Evolutionary conservation across 2,797 vertebrate species (phyloP), one percentile per base, ranked within the genome.

Genomic region (Gephyroberyx darwinii): DNA sequence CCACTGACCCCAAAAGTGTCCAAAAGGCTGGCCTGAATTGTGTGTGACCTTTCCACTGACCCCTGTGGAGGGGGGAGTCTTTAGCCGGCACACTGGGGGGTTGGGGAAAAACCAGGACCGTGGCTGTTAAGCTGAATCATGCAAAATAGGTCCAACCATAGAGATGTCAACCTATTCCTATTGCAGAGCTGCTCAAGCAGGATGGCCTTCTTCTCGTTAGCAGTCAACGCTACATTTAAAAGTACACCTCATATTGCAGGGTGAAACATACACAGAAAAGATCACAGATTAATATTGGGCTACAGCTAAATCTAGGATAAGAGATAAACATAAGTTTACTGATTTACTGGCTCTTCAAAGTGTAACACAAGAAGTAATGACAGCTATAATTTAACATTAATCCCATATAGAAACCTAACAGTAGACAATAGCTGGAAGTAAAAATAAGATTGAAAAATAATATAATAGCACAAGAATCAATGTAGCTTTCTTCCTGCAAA

Each of bases 31-130:
- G 82, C 78, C 80, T 89, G 90, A 90, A 91, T 90, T 57, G 75
- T 83, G 78, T 52, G 80, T 88, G 91, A 93, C 92, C 93, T 85
- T 80, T 92, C 69, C 84, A 59, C 86, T 92, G 89, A 93, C 90
- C 91, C 86, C 85, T 68, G 63, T 37, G 63, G 50, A 82, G 61
- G 50, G 63, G 78, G 78, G 52, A 22, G 43, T 37, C 56, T 76
- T 86, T 83, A 81, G 85, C 73, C 68, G 81, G 64, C 52, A 75
- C 65, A 52, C 50, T n/a, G 53, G 62, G 71, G 75, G 56, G 57
- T 59, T 75, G 77, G 37, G 53, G 57, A 77, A 66, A 87, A 74
- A 82, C 76, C 30, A 77, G 78, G 69, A 61, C 26, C 43, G 62
- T 17, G 51, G 74, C 63, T 72, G 54, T 75, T 83, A 22, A 69